Evolutionary conservation across 2,797 vertebrate species (phyloP).

Genomic region (Trachops cirrhosus): DNA sequence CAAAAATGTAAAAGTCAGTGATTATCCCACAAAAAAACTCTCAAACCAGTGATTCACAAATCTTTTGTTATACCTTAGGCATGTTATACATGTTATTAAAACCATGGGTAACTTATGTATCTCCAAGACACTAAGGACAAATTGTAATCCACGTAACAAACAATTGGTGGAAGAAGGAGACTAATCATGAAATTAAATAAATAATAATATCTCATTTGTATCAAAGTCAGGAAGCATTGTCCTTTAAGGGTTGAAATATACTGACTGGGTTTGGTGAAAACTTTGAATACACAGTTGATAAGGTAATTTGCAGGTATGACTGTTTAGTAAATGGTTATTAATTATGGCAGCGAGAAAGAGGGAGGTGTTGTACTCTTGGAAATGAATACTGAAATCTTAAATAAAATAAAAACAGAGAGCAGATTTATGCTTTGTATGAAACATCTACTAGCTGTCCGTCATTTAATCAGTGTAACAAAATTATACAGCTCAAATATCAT

Average conservation of each 20-base stretch:
- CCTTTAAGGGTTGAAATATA: not conserved
- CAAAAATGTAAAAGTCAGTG: not conserved
- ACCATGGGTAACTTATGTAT: not conserved
- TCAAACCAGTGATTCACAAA: not conserved
- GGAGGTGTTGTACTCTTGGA: not conserved
- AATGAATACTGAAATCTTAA: constrained; percentile 16
- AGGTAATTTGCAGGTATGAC: not conserved
- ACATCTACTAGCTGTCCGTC: not conserved
- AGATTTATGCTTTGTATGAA: not conserved
- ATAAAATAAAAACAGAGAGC: not conserved
- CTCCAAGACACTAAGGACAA: not conserved
- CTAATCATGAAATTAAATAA: not conserved
- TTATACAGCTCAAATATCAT: not conserved
- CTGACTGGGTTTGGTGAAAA: not conserved
- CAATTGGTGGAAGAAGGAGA: not conserved
- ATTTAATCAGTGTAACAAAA: not conserved
- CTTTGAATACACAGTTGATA: not conserved
- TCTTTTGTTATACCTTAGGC: not conserved
- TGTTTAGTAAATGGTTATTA: not conserved
- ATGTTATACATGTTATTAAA: not conserved
- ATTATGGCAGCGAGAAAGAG: not conserved
- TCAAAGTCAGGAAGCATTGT: not conserved
- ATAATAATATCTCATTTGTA: not conserved
- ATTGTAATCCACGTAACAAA: not conserved
- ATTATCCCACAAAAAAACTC: not conserved